Percentiles rank a stretch among this genome's conserved stretches.
phyloP scores from a whole-genome alignment of 2,888 invertebrate species.

The Hecatera dysodea region DNA sequence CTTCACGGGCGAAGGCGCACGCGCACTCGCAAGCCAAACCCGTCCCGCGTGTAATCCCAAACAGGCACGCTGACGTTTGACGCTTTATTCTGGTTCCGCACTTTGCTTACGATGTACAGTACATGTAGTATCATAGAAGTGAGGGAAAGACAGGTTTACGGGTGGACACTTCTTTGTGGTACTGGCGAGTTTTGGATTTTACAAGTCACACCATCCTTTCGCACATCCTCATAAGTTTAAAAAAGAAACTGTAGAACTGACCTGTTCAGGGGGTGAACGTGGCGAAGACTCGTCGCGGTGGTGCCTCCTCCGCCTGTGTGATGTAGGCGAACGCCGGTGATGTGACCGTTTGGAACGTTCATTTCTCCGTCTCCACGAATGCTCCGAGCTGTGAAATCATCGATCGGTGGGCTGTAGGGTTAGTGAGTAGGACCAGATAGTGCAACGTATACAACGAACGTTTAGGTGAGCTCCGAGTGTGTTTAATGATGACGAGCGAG shows the following conservation, averaged over 20 bases:
- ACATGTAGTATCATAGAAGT: slow-evolving; percentile 70
- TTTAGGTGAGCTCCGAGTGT: slow-evolving; percentile 82
- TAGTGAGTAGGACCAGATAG: slow-evolving; percentile 81
- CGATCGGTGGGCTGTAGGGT: slow-evolving; percentile 90
- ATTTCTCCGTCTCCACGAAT: slow-evolving; percentile 95
- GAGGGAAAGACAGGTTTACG: slow-evolving; percentile 80
- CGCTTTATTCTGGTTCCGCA: slow-evolving; percentile 88
- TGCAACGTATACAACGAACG: slow-evolving; percentile 72
- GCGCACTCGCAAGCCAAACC: slow-evolving; percentile 89
- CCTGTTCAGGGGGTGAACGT: slow-evolving; percentile 89
- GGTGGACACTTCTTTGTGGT: slow-evolving; percentile 84
- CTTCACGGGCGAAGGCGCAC: slow-evolving; percentile 90
- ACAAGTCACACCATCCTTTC: slow-evolving; percentile 77
- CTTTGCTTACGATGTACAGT: slow-evolving; percentile 79
- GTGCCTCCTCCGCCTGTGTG: slow-evolving; percentile 93
- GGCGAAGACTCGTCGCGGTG: slow-evolving; percentile 88
- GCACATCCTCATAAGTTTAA: slow-evolving; percentile 74
- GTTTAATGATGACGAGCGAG: slow-evolving; percentile 64
- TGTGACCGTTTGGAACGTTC: slow-evolving; percentile 96
- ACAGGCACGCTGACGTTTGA: slow-evolving; percentile 86
- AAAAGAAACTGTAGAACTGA: slow-evolving; percentile 82
- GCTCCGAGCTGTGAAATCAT: slow-evolving; percentile 93
- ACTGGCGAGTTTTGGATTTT: slow-evolving; percentile 80
- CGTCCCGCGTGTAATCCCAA: slow-evolving; percentile 85
- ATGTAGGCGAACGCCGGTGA: slow-evolving; percentile 95